phyloP scores from a whole-genome alignment of 2,113 vertebrate species.

The Bujurquina vittata region DNA sequence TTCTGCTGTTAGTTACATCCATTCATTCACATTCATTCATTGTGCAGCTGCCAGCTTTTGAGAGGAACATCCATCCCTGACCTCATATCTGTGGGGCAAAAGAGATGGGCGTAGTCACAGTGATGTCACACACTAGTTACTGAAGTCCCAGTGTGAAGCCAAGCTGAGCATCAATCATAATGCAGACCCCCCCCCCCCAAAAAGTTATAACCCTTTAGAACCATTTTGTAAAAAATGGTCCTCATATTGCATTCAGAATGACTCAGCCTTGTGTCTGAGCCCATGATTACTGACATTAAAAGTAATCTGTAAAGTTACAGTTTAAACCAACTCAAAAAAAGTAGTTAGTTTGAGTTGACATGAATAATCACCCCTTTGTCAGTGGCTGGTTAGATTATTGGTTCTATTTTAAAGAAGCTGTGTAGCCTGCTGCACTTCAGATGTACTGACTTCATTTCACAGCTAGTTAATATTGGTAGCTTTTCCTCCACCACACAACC shows the following conservation, averaged over 20 bases:
- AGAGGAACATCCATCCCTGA: no score
- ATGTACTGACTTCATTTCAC: neutral
- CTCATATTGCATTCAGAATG: neutral
- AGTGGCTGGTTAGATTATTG: neutral
- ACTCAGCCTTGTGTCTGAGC: neutral
- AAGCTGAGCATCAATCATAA: neutral
- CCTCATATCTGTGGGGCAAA: neutral
- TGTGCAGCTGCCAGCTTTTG: neutral
- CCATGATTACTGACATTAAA: neutral
- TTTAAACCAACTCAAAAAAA: neutral
- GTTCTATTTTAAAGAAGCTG: neutral
- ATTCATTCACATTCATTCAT: no score
- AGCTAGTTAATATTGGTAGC: neutral
- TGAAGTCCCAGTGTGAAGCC: neutral
- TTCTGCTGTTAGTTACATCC: neutral
- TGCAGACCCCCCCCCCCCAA: no score
- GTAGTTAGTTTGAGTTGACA: no score
- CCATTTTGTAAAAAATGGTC: accelerated
- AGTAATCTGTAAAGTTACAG: neutral
- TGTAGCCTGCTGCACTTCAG: neutral
- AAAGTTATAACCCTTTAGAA: accelerated
- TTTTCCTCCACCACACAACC: neutral
- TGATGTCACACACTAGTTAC: neutral
- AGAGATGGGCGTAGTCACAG: neutral
- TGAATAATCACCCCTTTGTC: no score